Percentiles rank a stretch among this genome's conserved stretches.
phyloP scores from a whole-genome alignment of 1,140 invertebrate genomes.

The Trachymyrmex cornetzi region DNA sequence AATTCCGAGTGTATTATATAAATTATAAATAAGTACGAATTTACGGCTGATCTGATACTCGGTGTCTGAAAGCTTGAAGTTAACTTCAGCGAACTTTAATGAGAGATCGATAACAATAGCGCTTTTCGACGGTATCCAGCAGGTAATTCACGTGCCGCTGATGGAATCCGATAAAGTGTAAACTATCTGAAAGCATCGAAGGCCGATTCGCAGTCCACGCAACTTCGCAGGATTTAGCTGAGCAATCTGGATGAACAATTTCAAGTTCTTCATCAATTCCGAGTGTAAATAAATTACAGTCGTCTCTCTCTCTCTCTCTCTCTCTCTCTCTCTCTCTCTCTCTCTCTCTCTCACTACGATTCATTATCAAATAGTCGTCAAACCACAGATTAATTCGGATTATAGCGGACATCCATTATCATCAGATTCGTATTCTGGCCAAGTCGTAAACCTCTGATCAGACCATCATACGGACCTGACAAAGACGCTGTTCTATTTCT shows the following conservation, averaged over 20 bases:
- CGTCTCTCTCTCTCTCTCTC: too few relatives aligned
- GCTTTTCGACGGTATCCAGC: conserved; percentile 18
- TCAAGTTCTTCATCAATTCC: conserved; percentile 30
- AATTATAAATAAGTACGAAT: conserved; percentile 23
- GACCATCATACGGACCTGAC: conserved; percentile 39
- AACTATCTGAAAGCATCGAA: conserved; percentile 38
- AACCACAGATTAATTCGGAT: conserved; percentile 69
- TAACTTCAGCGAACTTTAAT: conserved; percentile 20
- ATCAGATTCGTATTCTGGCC: conserved; percentile 54
- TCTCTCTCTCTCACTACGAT: conserved; percentile 8
- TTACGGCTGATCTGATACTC: background rate
- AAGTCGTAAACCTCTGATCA: conserved; percentile 68
- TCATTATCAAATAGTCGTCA: conserved; percentile 51
- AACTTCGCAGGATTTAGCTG: background rate
- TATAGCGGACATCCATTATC: conserved; percentile 70
- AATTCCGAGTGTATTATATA: background rate
- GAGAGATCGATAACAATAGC: conserved; percentile 29
- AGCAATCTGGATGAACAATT: conserved; percentile 30
- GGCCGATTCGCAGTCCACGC: background rate
- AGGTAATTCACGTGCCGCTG: background rate
- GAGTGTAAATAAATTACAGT: conserved; percentile 35
- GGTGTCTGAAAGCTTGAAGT: background rate
- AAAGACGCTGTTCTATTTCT: conserved; percentile 41
- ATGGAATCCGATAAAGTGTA: conserved; percentile 43
- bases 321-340: too few relatives aligned